These are phyloP conservation scores for Gymnogyps californianus DNA, from an alignment of 2,113 vertebrate species.

Conservation along the genomic window DNA sequence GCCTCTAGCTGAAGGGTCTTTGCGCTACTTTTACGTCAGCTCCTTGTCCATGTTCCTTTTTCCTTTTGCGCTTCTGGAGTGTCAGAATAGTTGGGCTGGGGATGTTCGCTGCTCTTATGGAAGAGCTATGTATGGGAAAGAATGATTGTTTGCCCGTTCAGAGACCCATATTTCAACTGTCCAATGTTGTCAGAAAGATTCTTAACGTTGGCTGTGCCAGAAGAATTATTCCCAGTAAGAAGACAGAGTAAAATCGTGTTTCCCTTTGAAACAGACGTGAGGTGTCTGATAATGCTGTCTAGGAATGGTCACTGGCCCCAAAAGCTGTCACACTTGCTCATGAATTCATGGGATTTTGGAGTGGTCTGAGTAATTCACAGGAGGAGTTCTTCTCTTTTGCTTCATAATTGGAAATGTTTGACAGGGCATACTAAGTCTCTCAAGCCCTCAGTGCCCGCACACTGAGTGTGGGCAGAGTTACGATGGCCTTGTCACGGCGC, in stretches of 20 bases:
- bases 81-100: background rate
- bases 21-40: background rate
- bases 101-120: background rate
- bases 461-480: background rate
- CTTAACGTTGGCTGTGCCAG: background rate
- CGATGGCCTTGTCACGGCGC: background rate
- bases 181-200: background rate
- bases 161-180: background rate
- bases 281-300: background rate
- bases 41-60: background rate
- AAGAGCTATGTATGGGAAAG: background rate
- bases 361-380: background rate
- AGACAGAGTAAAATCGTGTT: background rate
- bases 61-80: background rate
- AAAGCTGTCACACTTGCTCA: background rate
- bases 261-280: background rate
- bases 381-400: background rate
- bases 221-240: background rate
- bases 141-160: background rate
- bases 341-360: background rate
- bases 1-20: background rate
- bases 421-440: background rate
- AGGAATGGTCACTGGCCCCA: background rate
- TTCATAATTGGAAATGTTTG: background rate
- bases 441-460: background rate